phyloP scores from a whole-genome alignment of 2,113 vertebrate genomes.

The Paradoxurus hermaphroditus region DNA sequence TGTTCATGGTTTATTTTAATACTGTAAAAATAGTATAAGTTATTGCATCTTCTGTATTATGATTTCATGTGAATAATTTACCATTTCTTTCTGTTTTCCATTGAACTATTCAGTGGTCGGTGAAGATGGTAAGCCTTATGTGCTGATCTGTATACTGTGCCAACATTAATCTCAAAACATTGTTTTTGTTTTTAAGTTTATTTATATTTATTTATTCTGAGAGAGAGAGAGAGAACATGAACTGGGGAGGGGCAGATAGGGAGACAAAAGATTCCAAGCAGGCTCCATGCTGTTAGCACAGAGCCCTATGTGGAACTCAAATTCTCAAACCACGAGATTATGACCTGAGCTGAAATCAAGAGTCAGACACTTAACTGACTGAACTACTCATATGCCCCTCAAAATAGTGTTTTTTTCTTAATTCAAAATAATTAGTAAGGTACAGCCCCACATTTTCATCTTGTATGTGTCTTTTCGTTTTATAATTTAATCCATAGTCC shows the following conservation, averaged over 20 bases:
- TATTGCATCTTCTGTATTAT: constrained; percentile 76
- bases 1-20: constrained; percentile 65
- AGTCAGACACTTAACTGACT: too few species aligned
- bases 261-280: too few species aligned
- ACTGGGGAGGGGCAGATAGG: too few species aligned
- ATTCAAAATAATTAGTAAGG: constrained; percentile 75
- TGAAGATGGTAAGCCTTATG: constrained; percentile 94
- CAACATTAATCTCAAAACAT: constrained; percentile 81
- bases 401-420: constrained; percentile 62
- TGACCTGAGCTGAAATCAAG: too few species aligned
- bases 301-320: too few species aligned
- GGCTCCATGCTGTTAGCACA: too few species aligned
- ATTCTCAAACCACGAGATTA: too few species aligned
- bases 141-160: constrained; percentile 87
- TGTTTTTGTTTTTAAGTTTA: constrained; percentile 78
- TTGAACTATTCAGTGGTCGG: constrained; percentile 93
- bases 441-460: constrained; percentile 74
- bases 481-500: constrained; percentile 76
- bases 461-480: constrained; percentile 72
- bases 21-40: constrained; percentile 54
- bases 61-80: constrained; percentile 85
- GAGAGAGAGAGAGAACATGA: too few species aligned
- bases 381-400: too few species aligned
- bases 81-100: constrained; percentile 90
- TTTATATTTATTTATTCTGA: not conserved